Evolutionary conservation across 1,140 invertebrate species (phyloP).

Genomic region (Brachionus angularis): DNA sequence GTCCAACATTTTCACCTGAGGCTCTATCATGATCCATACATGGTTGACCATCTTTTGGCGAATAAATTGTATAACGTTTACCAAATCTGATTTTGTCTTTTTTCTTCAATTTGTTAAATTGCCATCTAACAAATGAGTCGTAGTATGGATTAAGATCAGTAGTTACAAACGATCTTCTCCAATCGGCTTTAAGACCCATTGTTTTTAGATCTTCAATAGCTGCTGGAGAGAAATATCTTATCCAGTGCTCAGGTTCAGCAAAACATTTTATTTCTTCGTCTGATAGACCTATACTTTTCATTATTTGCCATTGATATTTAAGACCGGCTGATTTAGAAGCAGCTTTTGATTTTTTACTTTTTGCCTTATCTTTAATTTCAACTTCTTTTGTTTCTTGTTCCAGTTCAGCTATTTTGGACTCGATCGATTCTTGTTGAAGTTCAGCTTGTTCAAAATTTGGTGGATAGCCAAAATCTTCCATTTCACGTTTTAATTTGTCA

Average conservation of each 20-base stretch:
- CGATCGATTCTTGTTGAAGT: too few species aligned
- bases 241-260: slow-evolving; percentile 83
- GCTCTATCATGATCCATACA: slow-evolving; percentile 99
- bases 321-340: slow-evolving; percentile 78
- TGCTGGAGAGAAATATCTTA: slow-evolving; percentile 81
- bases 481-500: slow-evolving; percentile 91
- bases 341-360: slow-evolving; percentile 77
- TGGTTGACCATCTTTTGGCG: slow-evolving; percentile 90
- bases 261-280: slow-evolving; percentile 90
- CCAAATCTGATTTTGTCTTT: slow-evolving; percentile 89
- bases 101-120: slow-evolving; percentile 81
- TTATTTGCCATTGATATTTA: slow-evolving; percentile 99
- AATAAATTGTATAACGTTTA: slow-evolving; percentile 94
- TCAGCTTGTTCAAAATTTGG: slow-evolving; percentile 71
- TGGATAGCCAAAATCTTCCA: slow-evolving; percentile 84
- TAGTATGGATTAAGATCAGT: slow-evolving; percentile 96
- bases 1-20: slow-evolving; percentile 90
- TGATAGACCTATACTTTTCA: slow-evolving; percentile 80
- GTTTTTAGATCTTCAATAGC: slow-evolving; percentile 77
- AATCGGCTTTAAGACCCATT: slow-evolving; percentile 91
- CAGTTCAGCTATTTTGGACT: slow-evolving; percentile 46
- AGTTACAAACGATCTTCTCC: slow-evolving; percentile 92
- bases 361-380: slow-evolving; percentile 85
- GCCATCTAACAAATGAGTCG: slow-evolving; percentile 96
- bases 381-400: slow-evolving; percentile 53